Conservation (phyloP, 1,140 invertebrate genomes). For the Drosophila orena region DNA sequence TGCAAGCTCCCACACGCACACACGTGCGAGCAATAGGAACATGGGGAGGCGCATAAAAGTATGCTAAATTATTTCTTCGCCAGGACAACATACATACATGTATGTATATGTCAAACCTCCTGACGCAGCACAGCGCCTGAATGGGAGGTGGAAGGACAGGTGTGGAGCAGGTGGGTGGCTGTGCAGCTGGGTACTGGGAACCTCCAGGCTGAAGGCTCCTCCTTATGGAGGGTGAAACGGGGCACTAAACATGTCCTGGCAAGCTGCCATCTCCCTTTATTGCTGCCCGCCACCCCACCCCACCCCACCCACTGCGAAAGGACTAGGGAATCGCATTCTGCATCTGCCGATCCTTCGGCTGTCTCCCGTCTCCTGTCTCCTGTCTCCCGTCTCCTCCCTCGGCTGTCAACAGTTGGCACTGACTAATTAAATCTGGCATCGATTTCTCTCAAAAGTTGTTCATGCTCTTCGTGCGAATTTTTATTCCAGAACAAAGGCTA, state of each 20-base stretch:
- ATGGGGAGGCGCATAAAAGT: conserved; percentile 32
- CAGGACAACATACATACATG: conserved; percentile 29
- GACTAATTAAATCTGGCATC: conserved; percentile 48
- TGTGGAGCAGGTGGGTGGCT: neutral
- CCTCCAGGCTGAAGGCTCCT: conserved; percentile 20
- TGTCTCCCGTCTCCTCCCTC: conserved; percentile 13
- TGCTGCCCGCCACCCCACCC: neutral
- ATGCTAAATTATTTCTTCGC: conserved; percentile 54
- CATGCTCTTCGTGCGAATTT: neutral
- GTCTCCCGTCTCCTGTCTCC: too few relatives aligned
- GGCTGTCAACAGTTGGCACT: conserved; percentile 40
- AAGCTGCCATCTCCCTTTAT: conserved; percentile 43
- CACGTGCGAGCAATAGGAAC: neutral
- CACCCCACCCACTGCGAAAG: neutral
- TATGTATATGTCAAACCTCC: conserved; percentile 19
- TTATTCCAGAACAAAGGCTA: neutral
- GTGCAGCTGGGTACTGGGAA: neutral
- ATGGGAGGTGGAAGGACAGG: conserved; percentile 1
- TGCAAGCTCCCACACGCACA: neutral
- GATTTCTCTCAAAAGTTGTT: conserved; percentile 27
- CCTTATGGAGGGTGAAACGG: conserved; percentile 33
- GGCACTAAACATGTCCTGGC: conserved; percentile 50
- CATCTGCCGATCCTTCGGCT: conserved; percentile 30
- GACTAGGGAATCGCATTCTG: conserved; percentile 26
- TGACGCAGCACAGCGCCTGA: conserved; percentile 15